Evolutionary conservation across 1,140 invertebrate genomes (phyloP), one percentile per base, ranked within the genome.

Genomic region (Cotesia typhae): DNA sequence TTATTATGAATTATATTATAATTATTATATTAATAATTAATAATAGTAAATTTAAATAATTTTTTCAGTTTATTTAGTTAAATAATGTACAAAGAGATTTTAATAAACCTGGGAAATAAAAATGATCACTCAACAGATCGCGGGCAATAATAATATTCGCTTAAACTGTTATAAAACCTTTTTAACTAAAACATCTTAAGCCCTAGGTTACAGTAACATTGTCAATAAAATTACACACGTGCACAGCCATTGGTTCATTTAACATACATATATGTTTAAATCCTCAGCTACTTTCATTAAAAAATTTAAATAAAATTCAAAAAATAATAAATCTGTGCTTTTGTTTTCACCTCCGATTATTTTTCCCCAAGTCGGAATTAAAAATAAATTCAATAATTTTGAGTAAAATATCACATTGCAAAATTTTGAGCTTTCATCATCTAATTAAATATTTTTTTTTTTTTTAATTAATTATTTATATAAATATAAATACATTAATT

Each of bases 171-270:
- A 76, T 75, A 75, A 82, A 82, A 77, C 81, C 81, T 78, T 74
- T 79, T 84, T 84, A 82, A 79, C 57, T 47, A 60, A 55, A 61
- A 51, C 72, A 72, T 82, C 82, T 84, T 85, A 73, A 81, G 82
- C 77, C 79, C 80, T 85, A 86, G 83, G 82, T 85, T 85, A 85
- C 84, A 84, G 80, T 83, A 84, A 74, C 64, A 84, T 84, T 79
- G 83, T 85, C 84, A 84, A 78, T 84, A 83, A 80, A 84, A 84
- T 85, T 85, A 80, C 85, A 85, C 81, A 82, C 83, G 83, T 86
- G 84, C 85, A 86, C 85, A 86, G 85, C 85, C 85, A 84, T 86
- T 82, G 82, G 84, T 86, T 83, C 80, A 75, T 80, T 82, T 80
- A 73, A 76, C 74, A 74, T 70, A 47, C 41, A 47, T 28, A 53